Base-by-base conservation (phyloP, 2,888 invertebrate genomes). In the Nasonovia ribisnigri region DNA sequence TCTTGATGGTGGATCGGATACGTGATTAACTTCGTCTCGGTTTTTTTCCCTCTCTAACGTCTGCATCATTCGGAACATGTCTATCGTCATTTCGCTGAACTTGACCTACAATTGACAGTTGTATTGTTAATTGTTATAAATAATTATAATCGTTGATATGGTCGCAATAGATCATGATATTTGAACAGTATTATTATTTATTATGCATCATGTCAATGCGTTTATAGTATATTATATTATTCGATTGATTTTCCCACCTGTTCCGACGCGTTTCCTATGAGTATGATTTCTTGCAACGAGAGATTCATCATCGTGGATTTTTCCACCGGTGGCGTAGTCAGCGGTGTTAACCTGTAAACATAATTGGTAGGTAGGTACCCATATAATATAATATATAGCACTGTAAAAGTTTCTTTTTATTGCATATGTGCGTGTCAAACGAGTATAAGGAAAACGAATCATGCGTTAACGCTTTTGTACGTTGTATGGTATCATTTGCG, bases 11-110 rank as follows among this genome's bases (percentile, higher is more conserved):
- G 97, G 97, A 95, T 97, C 97, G 95, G 97, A 97, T 95, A 97
- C 96, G 96, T 97, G 97, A 95, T 97, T 97, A 91, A 97, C 96
- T 95, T 98, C 98, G 95, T 98, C 97, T 26, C 98, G 98, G 95
- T 94, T 94, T 67, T 90, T 92, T 90, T 99, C 99, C 95, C 98
- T 96, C 96, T 99, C 99, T 94, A 99, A 96, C 0, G 98, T 98
- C 96, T 99, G 99, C 94, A 99, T 96, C 97, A 99, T 99, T 95
- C 99, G 97, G 96, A 98, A 99, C 99, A 99, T 99, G 96, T 99
- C 99, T 97, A 99, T 97, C 29, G 99, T 99, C 95, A 99, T 96
- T 96, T 99, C 99, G 95, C 98, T 99, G 96, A 99, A 99, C 96
- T 99, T 99, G 60, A 99, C 98, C 96, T 97, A 95, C 0, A 95